Conservation (phyloP, 2,113 vertebrate species). For the Dicentrarchus labrax region DNA sequence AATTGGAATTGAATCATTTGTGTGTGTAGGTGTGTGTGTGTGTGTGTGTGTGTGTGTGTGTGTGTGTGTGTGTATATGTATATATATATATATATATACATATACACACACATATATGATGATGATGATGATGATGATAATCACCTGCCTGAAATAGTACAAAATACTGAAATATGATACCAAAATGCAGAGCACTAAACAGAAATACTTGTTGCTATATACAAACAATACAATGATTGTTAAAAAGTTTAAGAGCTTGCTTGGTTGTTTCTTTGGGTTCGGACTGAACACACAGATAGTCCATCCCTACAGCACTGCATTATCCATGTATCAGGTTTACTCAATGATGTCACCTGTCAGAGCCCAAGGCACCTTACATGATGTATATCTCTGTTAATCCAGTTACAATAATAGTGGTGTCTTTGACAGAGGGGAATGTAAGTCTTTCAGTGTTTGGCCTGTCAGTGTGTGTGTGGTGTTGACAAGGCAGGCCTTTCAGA, state of each 20-base stretch:
- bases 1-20: background rate
- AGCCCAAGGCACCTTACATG: conserved; percentile 37
- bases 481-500: conserved; percentile 26
- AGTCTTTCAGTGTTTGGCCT: conserved; percentile 24
- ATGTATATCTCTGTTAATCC: conserved; percentile 54
- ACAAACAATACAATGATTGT: conserved; percentile 2
- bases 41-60: no score
- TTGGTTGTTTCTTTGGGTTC: background rate
- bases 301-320: conserved; percentile 32
- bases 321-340: conserved; percentile 50
- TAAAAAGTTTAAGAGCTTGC: background rate
- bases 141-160: background rate
- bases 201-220: background rate
- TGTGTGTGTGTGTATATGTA: no score
- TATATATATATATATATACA: no score
- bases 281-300: conserved; percentile 29
- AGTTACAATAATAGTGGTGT: conserved; percentile 45
- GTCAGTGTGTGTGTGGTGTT: background rate
- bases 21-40: no score
- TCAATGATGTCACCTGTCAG: conserved; percentile 44
- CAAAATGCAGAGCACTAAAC: background rate
- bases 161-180: background rate
- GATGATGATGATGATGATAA: no score
- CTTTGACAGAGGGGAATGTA: conserved; percentile 41
- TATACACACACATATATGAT: no score